These are phyloP conservation scores for Papilio demoleus DNA, from an alignment of 2,888 invertebrate species.

Conservation along the genomic window DNA sequence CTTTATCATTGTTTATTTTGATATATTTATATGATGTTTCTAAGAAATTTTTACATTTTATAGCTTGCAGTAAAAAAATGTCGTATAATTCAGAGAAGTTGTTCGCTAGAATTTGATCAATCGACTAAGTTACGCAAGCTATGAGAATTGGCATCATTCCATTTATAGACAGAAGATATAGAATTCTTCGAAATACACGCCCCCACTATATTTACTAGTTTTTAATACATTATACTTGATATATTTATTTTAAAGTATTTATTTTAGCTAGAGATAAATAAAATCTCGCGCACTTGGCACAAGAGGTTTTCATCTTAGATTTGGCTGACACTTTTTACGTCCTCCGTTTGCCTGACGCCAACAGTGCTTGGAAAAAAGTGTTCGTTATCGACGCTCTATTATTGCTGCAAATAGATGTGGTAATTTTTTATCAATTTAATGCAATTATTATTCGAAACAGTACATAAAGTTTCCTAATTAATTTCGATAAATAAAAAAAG, in stretches of 20 bases:
- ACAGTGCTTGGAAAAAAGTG: no score
- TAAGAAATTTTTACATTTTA: slow-evolving; percentile 1
- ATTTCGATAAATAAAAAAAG: no score
- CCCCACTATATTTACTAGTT: slow-evolving; percentile 2
- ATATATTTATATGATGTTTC: neutral
- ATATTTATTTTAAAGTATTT: slow-evolving; percentile 14
- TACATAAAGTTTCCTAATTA: no score
- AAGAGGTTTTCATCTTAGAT: no score
- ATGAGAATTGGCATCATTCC: slow-evolving; percentile 37
- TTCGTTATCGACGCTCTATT: no score
- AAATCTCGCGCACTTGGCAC: no score
- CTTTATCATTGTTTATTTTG: neutral
- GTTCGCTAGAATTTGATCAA: slow-evolving; percentile 5
- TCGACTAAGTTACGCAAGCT: slow-evolving; percentile 26
- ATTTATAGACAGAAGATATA: slow-evolving; percentile 27
- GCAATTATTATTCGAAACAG: no score
- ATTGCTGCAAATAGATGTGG: no score
- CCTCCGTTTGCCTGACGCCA: no score
- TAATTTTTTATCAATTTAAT: no score
- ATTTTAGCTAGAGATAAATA: neutral
- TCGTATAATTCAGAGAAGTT: slow-evolving; percentile 20
- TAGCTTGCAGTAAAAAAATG: slow-evolving; percentile 7
- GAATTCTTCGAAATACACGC: slow-evolving; percentile 10
- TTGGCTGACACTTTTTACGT: no score
- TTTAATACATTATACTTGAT: neutral